A percentile compares a stretch with the other conserved stretches of the same genome.
Evolutionary conservation across 1,140 invertebrate genomes (phyloP).

Genomic region (Pomacea maculata): DNA sequence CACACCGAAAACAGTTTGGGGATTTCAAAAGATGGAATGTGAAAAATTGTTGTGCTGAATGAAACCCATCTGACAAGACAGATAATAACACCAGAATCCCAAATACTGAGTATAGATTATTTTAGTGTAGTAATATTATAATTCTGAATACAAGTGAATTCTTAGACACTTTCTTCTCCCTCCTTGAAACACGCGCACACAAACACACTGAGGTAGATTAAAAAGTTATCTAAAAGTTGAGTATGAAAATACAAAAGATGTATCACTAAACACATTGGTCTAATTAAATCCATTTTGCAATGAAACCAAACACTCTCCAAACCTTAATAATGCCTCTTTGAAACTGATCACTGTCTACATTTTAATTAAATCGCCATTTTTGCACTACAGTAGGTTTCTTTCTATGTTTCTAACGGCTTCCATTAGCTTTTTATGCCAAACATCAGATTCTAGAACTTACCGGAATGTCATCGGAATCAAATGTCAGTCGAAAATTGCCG

Average conservation of each 20-base stretch:
- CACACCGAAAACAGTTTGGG: neutral
- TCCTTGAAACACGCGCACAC: neutral
- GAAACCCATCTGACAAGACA: neutral
- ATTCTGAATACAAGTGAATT: neutral
- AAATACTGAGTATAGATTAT: neutral
- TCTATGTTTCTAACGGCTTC: neutral
- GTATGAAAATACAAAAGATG: neutral
- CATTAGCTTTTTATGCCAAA: neutral
- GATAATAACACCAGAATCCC: neutral
- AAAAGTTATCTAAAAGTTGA: no score
- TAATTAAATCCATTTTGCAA: neutral
- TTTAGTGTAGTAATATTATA: neutral
- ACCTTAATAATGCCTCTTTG: neutral
- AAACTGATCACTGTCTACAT: neutral
- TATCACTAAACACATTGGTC: neutral
- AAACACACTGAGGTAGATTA: neutral
- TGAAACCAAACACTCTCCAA: neutral
- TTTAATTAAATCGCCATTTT: neutral
- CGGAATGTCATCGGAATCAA: slow-evolving; percentile 43
- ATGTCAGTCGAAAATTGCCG: slow-evolving; percentile 50
- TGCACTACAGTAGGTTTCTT: neutral
- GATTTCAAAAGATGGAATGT: neutral
- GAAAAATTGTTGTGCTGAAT: neutral
- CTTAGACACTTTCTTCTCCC: neutral
- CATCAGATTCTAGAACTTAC: slow-evolving; percentile 31